These are phyloP conservation scores for Centropristis striata DNA, from an alignment of 2,113 vertebrate genomes.

Conservation along the genomic window DNA sequence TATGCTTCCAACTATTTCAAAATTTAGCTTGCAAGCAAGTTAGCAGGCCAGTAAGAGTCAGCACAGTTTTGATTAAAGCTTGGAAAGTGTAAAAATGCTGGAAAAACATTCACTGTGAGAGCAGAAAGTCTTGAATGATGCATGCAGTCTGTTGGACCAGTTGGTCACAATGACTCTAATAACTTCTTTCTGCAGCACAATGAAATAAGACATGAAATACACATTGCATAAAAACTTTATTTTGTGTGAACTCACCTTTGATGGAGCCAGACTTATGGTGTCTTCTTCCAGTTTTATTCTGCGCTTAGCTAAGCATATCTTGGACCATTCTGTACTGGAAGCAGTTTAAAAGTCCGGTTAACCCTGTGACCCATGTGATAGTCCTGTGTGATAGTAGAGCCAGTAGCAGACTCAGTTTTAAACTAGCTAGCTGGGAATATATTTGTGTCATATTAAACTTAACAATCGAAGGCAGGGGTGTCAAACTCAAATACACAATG, in stretches of 20 bases:
- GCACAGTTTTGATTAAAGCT: not conserved
- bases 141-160: not conserved
- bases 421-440: no score
- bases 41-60: not conserved
- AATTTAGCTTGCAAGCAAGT: not conserved
- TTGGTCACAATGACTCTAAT: not conserved
- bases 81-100: not conserved
- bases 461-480: no score
- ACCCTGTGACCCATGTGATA: no score
- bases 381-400: no score
- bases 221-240: not conserved
- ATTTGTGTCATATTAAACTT: no score
- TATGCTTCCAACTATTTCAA: not conserved
- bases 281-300: not conserved
- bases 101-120: not conserved
- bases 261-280: not conserved
- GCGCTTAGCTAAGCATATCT: not conserved
- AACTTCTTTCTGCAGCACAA: not conserved
- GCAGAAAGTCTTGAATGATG: not conserved
- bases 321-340: conserved; percentile 7
- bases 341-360: no score
- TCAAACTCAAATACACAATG: no score
- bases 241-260: conserved; percentile 2
- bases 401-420: no score
- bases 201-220: no score